Conservation (phyloP, 2,113 vertebrate species). For the Corvus cornix region DNA sequence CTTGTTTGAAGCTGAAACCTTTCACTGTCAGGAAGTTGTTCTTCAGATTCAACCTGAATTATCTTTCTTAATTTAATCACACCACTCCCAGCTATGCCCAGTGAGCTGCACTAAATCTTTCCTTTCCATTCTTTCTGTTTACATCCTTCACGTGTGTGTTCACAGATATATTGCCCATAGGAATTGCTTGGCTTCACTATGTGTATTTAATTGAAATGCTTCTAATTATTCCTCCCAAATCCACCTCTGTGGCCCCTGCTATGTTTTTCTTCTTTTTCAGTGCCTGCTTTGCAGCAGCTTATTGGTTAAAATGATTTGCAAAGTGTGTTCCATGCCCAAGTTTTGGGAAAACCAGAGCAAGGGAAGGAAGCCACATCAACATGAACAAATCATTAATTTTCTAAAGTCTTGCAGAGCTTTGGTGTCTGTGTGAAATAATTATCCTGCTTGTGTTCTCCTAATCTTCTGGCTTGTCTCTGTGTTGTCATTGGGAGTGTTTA, state of each 20-base stretch:
- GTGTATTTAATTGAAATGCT: conserved; percentile 41
- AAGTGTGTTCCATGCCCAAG: rapidly evolving
- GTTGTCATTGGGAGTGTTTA: background rate
- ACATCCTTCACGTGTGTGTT: conserved; percentile 41
- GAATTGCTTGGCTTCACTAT: conserved; percentile 25
- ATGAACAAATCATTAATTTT: background rate
- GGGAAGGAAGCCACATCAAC: background rate
- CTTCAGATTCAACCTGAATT: conserved; percentile 47
- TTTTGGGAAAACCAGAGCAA: background rate
- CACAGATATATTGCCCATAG: conserved; percentile 47
- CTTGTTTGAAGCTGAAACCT: conserved; percentile 45
- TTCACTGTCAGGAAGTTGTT: conserved; percentile 51
- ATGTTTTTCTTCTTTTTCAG: background rate
- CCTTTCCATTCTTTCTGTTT: conserved; percentile 42
- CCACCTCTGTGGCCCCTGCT: background rate
- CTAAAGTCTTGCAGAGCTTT: background rate
- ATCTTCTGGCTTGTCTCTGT: background rate
- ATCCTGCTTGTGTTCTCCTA: background rate
- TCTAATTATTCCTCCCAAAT: conserved; percentile 37
- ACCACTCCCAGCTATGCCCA: conserved; percentile 62
- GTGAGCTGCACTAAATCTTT: conserved; percentile 50
- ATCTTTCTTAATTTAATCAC: conserved; percentile 57
- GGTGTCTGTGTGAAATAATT: background rate
- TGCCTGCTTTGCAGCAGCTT: background rate
- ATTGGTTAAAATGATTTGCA: background rate